Evolutionary conservation across 2,888 invertebrate species (phyloP).

Genomic region (Tiliacea citrago): DNA sequence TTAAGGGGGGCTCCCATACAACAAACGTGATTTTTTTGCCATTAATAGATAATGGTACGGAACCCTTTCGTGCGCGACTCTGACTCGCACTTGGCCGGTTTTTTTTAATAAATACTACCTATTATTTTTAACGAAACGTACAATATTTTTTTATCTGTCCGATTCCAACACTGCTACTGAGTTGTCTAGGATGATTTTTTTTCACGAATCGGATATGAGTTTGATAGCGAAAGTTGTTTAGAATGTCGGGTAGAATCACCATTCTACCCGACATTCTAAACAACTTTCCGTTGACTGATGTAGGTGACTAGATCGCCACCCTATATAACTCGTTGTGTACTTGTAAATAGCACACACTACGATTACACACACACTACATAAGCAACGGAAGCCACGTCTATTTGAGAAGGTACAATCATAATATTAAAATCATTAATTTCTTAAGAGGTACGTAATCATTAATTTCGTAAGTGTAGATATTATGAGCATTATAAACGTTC

Average conservation of each 20-base stretch:
- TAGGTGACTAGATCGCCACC: background rate
- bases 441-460: background rate
- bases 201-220: background rate
- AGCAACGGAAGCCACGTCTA: constrained; percentile 19
- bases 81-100: too few relatives aligned
- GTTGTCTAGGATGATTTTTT: background rate
- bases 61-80: too few relatives aligned
- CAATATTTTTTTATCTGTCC: too few relatives aligned
- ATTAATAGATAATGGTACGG: too few relatives aligned
- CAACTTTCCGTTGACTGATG: background rate
- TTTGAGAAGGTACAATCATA: background rate
- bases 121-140: too few relatives aligned
- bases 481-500: constrained; percentile 15
- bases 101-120: too few relatives aligned
- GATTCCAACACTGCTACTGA: too few relatives aligned
- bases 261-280: too few relatives aligned
- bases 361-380: background rate
- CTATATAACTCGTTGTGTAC: background rate
- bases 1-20: too few relatives aligned
- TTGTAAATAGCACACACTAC: background rate
- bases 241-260: background rate
- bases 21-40: too few relatives aligned
- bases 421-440: constrained; percentile 1
- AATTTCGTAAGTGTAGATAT: background rate
- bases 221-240: background rate